These are phyloP conservation scores for Vidua chalybeata DNA, from an alignment of 2,113 vertebrate species.

Conservation along the genomic window DNA sequence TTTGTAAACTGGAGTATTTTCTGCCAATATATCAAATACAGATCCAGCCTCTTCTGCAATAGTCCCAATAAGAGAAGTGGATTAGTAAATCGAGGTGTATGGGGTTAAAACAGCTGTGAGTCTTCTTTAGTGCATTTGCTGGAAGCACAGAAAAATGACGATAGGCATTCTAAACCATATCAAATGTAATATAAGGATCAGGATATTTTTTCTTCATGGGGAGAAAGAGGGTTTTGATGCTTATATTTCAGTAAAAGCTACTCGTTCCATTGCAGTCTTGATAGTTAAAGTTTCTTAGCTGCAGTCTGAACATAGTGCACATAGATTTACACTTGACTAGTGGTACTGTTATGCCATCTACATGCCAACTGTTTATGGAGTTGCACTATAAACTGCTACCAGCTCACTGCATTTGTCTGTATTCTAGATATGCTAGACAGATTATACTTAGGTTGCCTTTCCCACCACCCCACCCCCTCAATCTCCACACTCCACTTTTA, in stretches of 20 bases:
- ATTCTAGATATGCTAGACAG: not conserved
- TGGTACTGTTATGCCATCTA: not conserved
- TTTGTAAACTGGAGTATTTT: not conserved
- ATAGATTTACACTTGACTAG: not conserved
- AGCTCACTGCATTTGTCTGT: not conserved
- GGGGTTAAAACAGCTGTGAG: not conserved
- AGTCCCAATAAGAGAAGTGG: not conserved
- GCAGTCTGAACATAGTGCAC: not conserved
- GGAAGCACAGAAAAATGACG: not conserved
- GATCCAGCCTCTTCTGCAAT: not conserved
- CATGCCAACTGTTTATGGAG: not conserved
- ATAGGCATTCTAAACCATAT: not conserved
- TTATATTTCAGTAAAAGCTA: not conserved
- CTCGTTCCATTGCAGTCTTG: not conserved
- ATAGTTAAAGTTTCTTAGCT: not conserved
- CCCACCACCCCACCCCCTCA: rapidly evolving
- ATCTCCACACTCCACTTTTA: not conserved
- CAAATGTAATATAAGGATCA: not conserved
- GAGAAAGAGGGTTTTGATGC: not conserved
- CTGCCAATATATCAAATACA: not conserved
- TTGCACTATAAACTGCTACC: not conserved
- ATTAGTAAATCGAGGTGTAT: not conserved
- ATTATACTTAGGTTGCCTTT: not conserved
- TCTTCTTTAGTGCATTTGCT: not conserved
- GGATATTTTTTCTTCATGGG: not conserved